Evolutionary conservation across 2,797 vertebrate species (phyloP), one percentile per base, ranked within the genome.

Genomic region (Knipowitschia caucasica): DNA sequence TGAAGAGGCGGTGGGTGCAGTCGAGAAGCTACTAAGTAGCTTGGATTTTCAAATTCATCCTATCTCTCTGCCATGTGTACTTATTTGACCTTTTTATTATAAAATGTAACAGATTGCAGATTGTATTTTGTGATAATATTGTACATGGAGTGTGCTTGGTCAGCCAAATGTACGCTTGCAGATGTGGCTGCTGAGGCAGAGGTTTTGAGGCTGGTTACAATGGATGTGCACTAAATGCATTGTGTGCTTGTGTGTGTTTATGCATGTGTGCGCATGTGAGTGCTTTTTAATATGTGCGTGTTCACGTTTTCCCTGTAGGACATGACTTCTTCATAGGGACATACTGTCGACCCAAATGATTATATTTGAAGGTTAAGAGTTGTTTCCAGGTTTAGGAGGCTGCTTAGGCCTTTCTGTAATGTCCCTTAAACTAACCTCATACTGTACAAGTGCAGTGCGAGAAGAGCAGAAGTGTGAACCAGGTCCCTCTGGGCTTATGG

Each of bases 401-500:
- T 50, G 30, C 20, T 21, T 49, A 56, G 30, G 7, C 29, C 21
- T 49, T 33, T 33, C 12, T 49, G 20, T 33, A 34, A 49, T 49
- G 30, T 33, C 29, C 12, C 46, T 49, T 49, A 33, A 49, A 33
- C 5, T 7, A 23, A 21, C 18, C 18, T 33, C 18, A 34, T 34
- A 39, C 36, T 39, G 36, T 39, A 49, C 46, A 49, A 49, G 46
- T 33, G 46, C 23, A 34, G 29, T 46, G 49, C 25, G 59, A 10
- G 18, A 25, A 35, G 14, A 43, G 26, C 53, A 68, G 49, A 60
- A 53, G 63, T 53, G 67, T 59, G 66, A 63, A 59, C 64, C 50
- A 59, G 64, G 65, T 64, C 77, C 81, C 82, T 57, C 53, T 56
- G 75, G 81, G 69, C 63, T 52, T 75, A 62, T 82, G 78, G 62